Evolutionary conservation across 1,140 invertebrate genomes (phyloP).

Genomic region (Psix sp.): DNA sequence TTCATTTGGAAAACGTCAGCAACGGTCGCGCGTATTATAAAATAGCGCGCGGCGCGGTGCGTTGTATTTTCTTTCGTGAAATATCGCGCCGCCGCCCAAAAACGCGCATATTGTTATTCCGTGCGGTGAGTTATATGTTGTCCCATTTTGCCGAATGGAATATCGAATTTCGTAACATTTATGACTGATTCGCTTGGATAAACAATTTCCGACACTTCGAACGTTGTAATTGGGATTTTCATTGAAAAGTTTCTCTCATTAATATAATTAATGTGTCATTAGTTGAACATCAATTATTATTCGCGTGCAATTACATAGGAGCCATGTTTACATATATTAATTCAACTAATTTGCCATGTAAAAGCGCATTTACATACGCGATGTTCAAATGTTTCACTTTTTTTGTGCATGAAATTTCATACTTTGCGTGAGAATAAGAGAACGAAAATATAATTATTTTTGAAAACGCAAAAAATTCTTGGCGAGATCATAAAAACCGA

Average conservation of each 20-base stretch:
- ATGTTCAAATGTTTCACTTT: too few species aligned
- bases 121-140: constrained; percentile 47
- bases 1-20: constrained; percentile 51
- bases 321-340: constrained; percentile 30
- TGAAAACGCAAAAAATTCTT: background rate
- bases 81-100: constrained; percentile 45
- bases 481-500: constrained; percentile 3
- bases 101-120: constrained; percentile 52
- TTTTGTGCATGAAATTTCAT: too few species aligned
- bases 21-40: constrained; percentile 47
- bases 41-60: constrained; percentile 32
- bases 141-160: constrained; percentile 45
- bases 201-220: constrained; percentile 40
- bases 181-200: constrained; percentile 54
- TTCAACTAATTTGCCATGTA: constrained; percentile 3
- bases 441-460: too few species aligned
- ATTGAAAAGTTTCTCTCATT: constrained; percentile 34
- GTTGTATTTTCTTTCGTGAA: constrained; percentile 46
- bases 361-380: too few species aligned
- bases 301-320: constrained; percentile 38
- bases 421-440: too few species aligned
- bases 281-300: constrained; percentile 51
- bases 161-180: constrained; percentile 50
- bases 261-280: constrained; percentile 54
- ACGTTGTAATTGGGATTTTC: constrained; percentile 43